Percentiles rank a stretch among this genome's conserved stretches.
These are phyloP conservation scores for Lutjanus erythropterus DNA, from an alignment of 2,113 vertebrate genomes.

Conservation along the genomic window DNA sequence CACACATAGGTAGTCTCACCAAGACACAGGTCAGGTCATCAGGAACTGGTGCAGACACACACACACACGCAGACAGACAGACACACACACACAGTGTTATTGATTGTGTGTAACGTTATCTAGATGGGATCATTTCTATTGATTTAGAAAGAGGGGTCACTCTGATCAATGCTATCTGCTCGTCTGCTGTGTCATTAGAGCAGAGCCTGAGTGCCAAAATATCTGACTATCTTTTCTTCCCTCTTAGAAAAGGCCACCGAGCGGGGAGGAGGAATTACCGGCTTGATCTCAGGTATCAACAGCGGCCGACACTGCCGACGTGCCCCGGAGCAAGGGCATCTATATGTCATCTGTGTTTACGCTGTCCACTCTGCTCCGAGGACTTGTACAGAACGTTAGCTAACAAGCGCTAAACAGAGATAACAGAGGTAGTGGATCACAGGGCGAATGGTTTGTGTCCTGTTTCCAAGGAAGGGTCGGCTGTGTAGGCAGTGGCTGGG, in stretches of 20 bases:
- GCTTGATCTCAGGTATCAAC: constrained; percentile 69
- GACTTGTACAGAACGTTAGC: constrained; percentile 37
- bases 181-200: constrained; percentile 79
- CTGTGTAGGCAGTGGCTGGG: too few relatives aligned
- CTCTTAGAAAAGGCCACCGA: constrained; percentile 32
- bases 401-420: constrained; percentile 40
- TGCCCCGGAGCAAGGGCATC: constrained; percentile 73
- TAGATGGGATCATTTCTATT: constrained; percentile 80
- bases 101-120: constrained; percentile 81
- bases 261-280: constrained; percentile 39
- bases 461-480: neutral
- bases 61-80: constrained; percentile 10
- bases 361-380: constrained; percentile 7
- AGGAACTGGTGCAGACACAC: constrained; percentile 34
- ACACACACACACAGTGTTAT: constrained; percentile 59
- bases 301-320: constrained; percentile 45
- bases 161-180: constrained; percentile 80
- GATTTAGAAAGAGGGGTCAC: constrained; percentile 76
- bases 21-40: constrained; percentile 61
- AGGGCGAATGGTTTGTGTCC: neutral
- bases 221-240: constrained; percentile 46
- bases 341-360: constrained; percentile 61
- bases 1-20: constrained; percentile 26
- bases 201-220: constrained; percentile 68
- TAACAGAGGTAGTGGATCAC: constrained; percentile 7